Percentiles rank a stretch among this genome's conserved stretches.
These are phyloP conservation scores for Rhaphigaster nebulosa DNA, from an alignment of 2,888 invertebrate species.

Conservation along the genomic window DNA sequence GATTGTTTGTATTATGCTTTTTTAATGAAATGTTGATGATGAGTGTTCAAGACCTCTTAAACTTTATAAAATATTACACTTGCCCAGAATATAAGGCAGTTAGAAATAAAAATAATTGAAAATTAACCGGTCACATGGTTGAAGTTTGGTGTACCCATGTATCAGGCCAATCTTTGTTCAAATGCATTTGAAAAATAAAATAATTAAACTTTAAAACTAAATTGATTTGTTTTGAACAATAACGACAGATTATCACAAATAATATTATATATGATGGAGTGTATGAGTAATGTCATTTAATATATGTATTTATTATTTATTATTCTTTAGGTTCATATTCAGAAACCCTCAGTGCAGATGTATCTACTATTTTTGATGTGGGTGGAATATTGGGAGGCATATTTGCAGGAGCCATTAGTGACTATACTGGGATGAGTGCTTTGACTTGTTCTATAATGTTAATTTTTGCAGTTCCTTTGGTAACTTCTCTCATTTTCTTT, in stretches of 20 bases:
- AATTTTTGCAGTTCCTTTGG: slow-evolving; percentile 84
- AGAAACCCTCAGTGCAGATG: slow-evolving; percentile 79
- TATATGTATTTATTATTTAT: slow-evolving; percentile 40
- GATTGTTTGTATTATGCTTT: not conserved
- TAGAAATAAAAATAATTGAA: no score
- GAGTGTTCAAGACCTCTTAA: not conserved
- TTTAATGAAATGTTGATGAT: not conserved
- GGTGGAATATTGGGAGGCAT: slow-evolving; percentile 94
- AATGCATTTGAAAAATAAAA: not conserved
- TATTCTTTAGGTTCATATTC: slow-evolving; percentile 75
- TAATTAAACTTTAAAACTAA: not conserved
- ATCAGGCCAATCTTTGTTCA: not conserved
- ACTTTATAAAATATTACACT: not conserved
- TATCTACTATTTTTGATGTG: slow-evolving; percentile 87
- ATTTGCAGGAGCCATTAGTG: slow-evolving; percentile 87
- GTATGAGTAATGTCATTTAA: not conserved
- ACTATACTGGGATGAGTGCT: slow-evolving; percentile 87
- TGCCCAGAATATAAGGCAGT: not conserved
- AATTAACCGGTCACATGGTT: not conserved
- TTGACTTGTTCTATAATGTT: slow-evolving; percentile 89
- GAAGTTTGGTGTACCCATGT: not conserved
- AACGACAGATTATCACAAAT: not conserved
- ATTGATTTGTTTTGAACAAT: not conserved
- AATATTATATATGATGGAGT: not conserved
- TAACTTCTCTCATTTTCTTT: slow-evolving; percentile 69